A percentile compares a stretch with the other conserved stretches of the same genome.
Evolutionary conservation across 2,797 vertebrate genomes (phyloP).

Genomic region (Vultur gryphus): DNA sequence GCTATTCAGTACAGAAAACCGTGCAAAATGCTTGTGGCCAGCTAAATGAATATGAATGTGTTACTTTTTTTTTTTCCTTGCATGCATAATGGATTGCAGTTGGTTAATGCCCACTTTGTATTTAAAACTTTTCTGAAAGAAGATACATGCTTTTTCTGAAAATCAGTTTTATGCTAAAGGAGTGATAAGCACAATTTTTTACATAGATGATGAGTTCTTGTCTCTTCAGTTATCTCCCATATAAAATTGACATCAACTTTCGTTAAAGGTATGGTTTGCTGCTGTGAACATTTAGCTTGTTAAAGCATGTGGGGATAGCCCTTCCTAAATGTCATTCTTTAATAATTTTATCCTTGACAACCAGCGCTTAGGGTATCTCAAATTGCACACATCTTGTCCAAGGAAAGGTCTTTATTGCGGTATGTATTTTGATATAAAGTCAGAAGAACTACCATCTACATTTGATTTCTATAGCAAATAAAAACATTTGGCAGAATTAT

Average conservation of each 20-base stretch:
- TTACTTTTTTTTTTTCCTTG: background rate
- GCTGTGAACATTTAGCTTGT: background rate
- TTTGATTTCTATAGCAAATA: too few relatives aligned
- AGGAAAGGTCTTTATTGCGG: background rate
- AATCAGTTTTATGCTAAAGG: background rate
- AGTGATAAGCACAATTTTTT: background rate
- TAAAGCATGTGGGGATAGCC: background rate
- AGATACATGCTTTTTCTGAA: background rate
- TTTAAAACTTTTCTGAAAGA: background rate
- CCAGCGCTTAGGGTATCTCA: background rate
- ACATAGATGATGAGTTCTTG: background rate
- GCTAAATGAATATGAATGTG: background rate
- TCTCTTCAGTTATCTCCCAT: background rate
- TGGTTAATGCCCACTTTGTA: background rate
- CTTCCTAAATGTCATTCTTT: background rate
- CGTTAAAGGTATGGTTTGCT: background rate
- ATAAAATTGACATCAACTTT: background rate
- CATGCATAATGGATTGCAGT: fast-evolving
- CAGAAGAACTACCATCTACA: background rate
- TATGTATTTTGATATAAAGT: background rate
- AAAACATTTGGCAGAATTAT: too few relatives aligned
- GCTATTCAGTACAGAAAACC: background rate
- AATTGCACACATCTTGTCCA: background rate
- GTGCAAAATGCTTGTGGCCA: background rate
- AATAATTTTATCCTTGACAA: background rate